These are phyloP conservation scores for Datnioides undecimradiatus DNA, from an alignment of 2,113 vertebrate species.

Conservation along the genomic window DNA sequence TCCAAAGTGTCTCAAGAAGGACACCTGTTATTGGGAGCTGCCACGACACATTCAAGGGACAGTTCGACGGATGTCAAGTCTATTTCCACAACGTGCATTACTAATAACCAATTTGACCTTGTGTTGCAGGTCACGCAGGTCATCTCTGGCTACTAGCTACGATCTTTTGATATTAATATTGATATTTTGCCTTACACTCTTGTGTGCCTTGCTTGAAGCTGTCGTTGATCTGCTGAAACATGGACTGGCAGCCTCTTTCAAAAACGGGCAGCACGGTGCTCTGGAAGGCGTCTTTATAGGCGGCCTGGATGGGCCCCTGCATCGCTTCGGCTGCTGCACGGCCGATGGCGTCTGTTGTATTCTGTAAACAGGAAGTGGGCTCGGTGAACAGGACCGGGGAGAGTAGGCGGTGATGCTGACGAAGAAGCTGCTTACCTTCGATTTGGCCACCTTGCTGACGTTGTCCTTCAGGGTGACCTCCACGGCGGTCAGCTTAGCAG, in stretches of 20 bases:
- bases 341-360: conserved; percentile 92
- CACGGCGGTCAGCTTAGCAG: conserved; percentile 91
- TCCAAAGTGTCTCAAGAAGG: background rate
- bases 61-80: background rate
- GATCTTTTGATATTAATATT: background rate
- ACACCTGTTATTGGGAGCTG: background rate
- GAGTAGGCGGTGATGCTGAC: accelerated
- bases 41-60: background rate
- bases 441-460: conserved; percentile 93
- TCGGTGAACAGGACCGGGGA: background rate
- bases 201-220: conserved; percentile 98
- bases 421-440: conserved; percentile 86
- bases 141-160: background rate
- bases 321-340: conserved; percentile 93
- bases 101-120: background rate
- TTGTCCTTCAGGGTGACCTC: conserved; percentile 94
- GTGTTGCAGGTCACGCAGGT: background rate
- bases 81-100: background rate
- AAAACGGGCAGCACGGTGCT: conserved; percentile 93
- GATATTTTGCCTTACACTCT: conserved; percentile 87
- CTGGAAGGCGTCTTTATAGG: conserved; percentile 96
- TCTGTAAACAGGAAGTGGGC: conserved; percentile 74
- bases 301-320: conserved; percentile 93
- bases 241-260: conserved; percentile 97
- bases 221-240: conserved; percentile 99